These are phyloP conservation scores for Puffinus mauretanicus DNA, from an alignment of 2,113 vertebrate species.

Conservation along the genomic window DNA sequence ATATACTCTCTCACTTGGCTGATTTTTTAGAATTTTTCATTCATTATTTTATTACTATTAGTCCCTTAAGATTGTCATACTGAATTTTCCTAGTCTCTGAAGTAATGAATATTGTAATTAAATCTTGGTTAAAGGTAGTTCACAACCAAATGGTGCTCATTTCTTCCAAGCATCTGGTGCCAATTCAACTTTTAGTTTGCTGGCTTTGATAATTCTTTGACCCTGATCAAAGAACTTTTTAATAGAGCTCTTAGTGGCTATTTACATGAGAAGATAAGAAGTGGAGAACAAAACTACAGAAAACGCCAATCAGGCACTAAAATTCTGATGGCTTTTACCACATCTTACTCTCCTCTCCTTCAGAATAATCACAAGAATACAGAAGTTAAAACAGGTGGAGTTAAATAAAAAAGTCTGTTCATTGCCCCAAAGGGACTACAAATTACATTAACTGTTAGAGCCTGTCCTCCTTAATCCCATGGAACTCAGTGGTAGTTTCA, in stretches of 20 bases:
- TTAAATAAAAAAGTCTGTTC: neutral
- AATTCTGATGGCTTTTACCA: neutral
- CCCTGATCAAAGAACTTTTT: slow-evolving; percentile 20
- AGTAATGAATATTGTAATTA: slow-evolving; percentile 63
- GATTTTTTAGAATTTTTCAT: slow-evolving; percentile 30
- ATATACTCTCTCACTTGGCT: neutral
- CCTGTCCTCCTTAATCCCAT: neutral
- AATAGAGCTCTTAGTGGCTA: neutral
- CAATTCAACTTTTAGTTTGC: slow-evolving; percentile 11
- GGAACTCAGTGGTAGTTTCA: neutral
- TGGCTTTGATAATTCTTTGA: slow-evolving; percentile 51
- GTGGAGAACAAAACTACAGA: neutral
- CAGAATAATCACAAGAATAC: neutral
- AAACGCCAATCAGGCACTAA: neutral
- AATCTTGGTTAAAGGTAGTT: slow-evolving; percentile 49
- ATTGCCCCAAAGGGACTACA: neutral
- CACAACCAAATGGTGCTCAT: slow-evolving; percentile 10
- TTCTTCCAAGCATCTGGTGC: slow-evolving; percentile 4
- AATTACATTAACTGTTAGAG: neutral
- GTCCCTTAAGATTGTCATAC: slow-evolving; percentile 27
- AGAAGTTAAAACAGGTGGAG: slow-evolving; percentile 24
- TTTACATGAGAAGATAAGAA: neutral
- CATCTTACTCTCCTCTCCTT: neutral
- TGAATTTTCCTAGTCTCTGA: slow-evolving; percentile 46
- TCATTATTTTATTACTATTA: slow-evolving; percentile 56